phyloP scores from a whole-genome alignment of 1,140 invertebrate genomes.

The Cotesia chilonis region DNA sequence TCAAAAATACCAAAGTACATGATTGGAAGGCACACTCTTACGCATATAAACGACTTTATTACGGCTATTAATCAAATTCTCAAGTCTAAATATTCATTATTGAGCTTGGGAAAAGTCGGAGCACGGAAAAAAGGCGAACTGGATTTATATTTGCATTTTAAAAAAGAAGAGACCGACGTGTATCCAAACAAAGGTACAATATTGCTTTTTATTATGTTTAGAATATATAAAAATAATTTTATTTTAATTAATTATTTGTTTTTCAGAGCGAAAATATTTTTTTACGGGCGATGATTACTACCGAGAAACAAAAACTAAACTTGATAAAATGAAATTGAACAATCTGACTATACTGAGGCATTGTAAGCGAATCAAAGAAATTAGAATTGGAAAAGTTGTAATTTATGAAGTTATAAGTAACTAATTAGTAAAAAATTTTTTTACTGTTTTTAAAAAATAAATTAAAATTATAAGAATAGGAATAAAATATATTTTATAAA shows the following conservation, averaged over 20 bases:
- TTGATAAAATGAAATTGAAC: conserved; percentile 60
- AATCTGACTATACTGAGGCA: conserved; percentile 56
- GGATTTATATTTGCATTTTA: conserved; percentile 54
- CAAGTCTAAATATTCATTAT: conserved; percentile 54
- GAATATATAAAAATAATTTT: background rate
- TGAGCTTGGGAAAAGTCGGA: conserved; percentile 50
- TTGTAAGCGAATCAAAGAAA: conserved; percentile 55
- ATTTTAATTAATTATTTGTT: background rate
- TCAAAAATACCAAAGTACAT: conserved; percentile 58
- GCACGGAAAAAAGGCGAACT: conserved; percentile 59
- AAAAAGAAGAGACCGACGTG: conserved; percentile 48
- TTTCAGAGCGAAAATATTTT: conserved; percentile 53
- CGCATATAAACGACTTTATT: conserved; percentile 52
- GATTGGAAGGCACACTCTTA: conserved; percentile 53
- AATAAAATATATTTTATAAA: no score
- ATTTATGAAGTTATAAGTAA: conserved; percentile 44
- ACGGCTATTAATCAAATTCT: conserved; percentile 54
- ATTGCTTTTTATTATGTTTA: background rate
- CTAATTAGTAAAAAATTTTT: background rate
- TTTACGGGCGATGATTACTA: conserved; percentile 60
- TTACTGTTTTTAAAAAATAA: no score
- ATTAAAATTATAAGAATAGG: no score
- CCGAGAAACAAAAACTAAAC: conserved; percentile 49
- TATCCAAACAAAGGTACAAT: conserved; percentile 45
- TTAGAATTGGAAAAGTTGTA: conserved; percentile 50